Conservation (phyloP, 2,888 invertebrate species). For the Campoletis raptor region DNA sequence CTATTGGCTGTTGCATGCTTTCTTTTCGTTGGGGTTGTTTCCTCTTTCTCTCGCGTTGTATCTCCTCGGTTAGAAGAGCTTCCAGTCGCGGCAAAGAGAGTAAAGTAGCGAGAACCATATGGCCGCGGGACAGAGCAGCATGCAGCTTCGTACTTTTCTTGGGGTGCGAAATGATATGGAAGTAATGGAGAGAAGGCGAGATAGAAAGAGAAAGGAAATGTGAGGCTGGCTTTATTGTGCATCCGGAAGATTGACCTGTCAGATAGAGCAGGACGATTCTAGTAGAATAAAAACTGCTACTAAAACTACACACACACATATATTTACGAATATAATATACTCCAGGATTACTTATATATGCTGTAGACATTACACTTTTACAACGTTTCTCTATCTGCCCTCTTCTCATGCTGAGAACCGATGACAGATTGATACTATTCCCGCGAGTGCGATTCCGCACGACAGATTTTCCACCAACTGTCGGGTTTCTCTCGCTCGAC, state of each 20-base stretch:
- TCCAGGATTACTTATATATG: slow-evolving; percentile 20
- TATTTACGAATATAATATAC: slow-evolving; percentile 49
- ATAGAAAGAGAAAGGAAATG: slow-evolving; percentile 27
- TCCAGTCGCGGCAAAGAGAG: slow-evolving; percentile 70
- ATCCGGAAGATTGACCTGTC: slow-evolving; percentile 83
- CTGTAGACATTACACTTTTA: not conserved
- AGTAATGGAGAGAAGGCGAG: slow-evolving; percentile 81
- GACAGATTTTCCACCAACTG: slow-evolving; percentile 85
- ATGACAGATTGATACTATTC: slow-evolving; percentile 85
- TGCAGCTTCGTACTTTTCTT: slow-evolving; percentile 70
- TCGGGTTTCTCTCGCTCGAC: slow-evolving; percentile 71
- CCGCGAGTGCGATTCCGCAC: slow-evolving; percentile 80
- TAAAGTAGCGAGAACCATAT: slow-evolving; percentile 77
- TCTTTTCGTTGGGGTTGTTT: slow-evolving; percentile 59
- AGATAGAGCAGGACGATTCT: slow-evolving; percentile 77
- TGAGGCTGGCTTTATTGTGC: slow-evolving; percentile 75
- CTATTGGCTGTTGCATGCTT: slow-evolving; percentile 65
- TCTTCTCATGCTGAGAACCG: slow-evolving; percentile 72
- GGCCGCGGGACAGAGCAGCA: slow-evolving; percentile 71
- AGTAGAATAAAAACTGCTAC: slow-evolving; percentile 65
- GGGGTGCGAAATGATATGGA: slow-evolving; percentile 85
- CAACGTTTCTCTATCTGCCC: slow-evolving; percentile 45
- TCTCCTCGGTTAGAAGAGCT: slow-evolving; percentile 54
- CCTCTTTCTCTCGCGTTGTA: slow-evolving; percentile 30
- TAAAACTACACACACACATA: slow-evolving; percentile 10